phyloP scores from a whole-genome alignment of 2,797 vertebrate species.

The Botia almorhae region DNA sequence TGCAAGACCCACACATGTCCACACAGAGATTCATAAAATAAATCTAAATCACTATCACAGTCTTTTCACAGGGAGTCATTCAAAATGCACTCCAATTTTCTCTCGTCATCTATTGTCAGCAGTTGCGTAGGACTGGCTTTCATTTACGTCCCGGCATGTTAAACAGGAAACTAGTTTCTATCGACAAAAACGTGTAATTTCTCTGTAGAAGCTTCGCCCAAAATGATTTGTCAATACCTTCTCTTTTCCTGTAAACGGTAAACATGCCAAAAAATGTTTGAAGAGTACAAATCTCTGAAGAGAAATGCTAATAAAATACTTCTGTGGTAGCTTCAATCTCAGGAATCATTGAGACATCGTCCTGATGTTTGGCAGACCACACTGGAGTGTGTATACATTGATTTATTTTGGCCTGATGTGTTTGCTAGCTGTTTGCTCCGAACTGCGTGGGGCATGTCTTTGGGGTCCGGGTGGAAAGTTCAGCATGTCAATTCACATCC shows the following conservation, averaged over 20 bases:
- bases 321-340: conserved; percentile 24
- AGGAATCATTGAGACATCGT: conserved; percentile 13
- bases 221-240: conserved; percentile 23
- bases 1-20: conserved; percentile 39
- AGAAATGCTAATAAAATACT: conserved; percentile 34
- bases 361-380: conserved; percentile 31
- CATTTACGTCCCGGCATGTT: conserved; percentile 16
- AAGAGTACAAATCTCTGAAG: conserved; percentile 4
- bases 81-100: conserved; percentile 21
- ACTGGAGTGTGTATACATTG: conserved; percentile 32
- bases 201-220: not conserved
- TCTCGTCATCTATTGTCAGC: conserved; percentile 25
- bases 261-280: conserved; percentile 20
- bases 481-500: conserved; percentile 46
- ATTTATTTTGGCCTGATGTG: conserved; percentile 47
- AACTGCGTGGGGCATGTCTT: conserved; percentile 44
- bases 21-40: conserved; percentile 22
- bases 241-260: conserved; percentile 13
- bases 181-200: not conserved
- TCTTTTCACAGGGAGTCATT: conserved; percentile 30
- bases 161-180: conserved; percentile 30
- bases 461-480: conserved; percentile 42
- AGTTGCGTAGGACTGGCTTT: conserved; percentile 4
- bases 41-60: conserved; percentile 29
- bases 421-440: conserved; percentile 19